phyloP scores from a whole-genome alignment of 2,797 vertebrate genomes.

The Euphonia xanthogaster region DNA sequence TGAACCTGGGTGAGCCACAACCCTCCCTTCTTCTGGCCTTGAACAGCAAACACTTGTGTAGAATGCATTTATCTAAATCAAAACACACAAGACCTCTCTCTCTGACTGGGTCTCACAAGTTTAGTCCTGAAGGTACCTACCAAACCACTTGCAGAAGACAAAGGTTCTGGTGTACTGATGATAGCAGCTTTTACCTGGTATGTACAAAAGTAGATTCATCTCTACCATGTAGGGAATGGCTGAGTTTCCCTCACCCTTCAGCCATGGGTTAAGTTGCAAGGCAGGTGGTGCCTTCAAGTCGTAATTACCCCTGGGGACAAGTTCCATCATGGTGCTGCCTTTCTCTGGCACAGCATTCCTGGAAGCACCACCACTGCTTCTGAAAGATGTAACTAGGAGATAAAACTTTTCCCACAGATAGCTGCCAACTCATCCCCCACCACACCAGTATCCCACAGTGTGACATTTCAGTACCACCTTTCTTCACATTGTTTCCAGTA shows the following conservation, averaged over 20 bases:
- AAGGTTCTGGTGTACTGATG: neutral
- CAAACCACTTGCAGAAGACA: neutral
- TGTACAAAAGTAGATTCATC: neutral
- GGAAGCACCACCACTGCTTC: neutral
- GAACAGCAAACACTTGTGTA: rapidly evolving
- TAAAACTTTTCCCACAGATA: neutral
- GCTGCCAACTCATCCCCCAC: neutral
- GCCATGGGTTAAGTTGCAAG: neutral
- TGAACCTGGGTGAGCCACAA: neutral
- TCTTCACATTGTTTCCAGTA: neutral
- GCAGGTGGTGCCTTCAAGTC: neutral
- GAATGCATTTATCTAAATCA: neutral
- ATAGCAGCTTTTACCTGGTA: rapidly evolving
- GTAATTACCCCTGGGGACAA: neutral
- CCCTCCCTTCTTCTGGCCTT: neutral
- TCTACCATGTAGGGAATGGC: neutral
- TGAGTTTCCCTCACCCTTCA: neutral
- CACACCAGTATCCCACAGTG: neutral
- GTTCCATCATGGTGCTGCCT: neutral
- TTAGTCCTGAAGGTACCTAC: neutral
- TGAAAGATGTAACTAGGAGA: neutral
- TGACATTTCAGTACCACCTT: neutral
- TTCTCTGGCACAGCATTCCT: neutral
- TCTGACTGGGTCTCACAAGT: neutral
- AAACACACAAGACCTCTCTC: neutral